phyloP scores from a whole-genome alignment of 2,113 vertebrate genomes.

The Heliornis fulica region DNA sequence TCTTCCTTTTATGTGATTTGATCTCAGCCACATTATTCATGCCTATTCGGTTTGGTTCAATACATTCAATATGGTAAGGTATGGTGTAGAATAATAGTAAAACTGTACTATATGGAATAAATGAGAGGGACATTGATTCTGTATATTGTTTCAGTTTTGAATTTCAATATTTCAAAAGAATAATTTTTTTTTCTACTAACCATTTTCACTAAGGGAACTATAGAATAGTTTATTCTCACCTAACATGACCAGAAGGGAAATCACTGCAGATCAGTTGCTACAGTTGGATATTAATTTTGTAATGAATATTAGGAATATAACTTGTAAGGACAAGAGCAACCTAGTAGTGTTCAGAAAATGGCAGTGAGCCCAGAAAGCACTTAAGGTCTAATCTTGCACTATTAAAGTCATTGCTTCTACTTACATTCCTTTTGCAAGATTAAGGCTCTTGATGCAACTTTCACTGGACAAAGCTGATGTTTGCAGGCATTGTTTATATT shows the following conservation, averaged over 20 bases:
- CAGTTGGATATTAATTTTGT: not conserved
- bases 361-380: not conserved
- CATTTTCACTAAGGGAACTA: not conserved
- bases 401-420: not conserved
- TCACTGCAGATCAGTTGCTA: not conserved
- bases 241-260: not conserved
- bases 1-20: not conserved
- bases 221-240: not conserved
- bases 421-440: not conserved
- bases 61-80: not conserved
- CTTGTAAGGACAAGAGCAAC: not conserved
- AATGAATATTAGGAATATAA: not conserved
- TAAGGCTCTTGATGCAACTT: not conserved
- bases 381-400: not conserved
- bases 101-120: not conserved
- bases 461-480: not conserved
- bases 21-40: not conserved
- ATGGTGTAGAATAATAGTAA: not conserved
- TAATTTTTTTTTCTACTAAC: not conserved
- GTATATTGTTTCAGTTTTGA: not conserved
- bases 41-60: not conserved
- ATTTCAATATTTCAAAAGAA: not conserved
- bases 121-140: not conserved
- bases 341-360: not conserved
- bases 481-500: not conserved